Evolutionary conservation across 2,113 vertebrate genomes (phyloP).

Genomic region (Trinectes maculatus): DNA sequence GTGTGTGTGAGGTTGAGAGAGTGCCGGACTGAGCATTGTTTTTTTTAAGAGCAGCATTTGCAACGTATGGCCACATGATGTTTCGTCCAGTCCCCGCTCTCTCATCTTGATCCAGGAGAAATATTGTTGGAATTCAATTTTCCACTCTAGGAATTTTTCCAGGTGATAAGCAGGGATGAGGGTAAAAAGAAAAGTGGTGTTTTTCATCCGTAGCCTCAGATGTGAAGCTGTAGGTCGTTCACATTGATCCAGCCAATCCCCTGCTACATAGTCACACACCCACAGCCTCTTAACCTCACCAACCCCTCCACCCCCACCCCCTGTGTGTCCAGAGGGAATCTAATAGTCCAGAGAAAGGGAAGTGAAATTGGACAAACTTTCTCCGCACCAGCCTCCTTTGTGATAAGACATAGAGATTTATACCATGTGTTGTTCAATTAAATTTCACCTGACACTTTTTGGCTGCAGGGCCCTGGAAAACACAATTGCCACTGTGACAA

Average conservation of each 20-base stretch:
- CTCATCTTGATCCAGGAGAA: constrained; percentile 54
- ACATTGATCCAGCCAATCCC: constrained; percentile 10
- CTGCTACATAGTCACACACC: not conserved
- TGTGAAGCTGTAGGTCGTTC: constrained; percentile 31
- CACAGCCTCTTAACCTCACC: constrained; percentile 33
- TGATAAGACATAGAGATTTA: constrained; percentile 31
- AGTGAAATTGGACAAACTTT: constrained; percentile 23
- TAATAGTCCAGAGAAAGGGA: constrained; percentile 15
- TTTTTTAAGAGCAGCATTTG: constrained; percentile 16
- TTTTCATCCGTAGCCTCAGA: constrained; percentile 43
- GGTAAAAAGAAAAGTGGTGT: constrained; percentile 16
- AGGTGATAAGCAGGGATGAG: constrained; percentile 59
- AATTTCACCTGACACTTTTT: constrained; percentile 35
- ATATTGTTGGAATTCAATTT: constrained; percentile 71
- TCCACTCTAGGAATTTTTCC: constrained; percentile 73
- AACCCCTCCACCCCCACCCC: no score
- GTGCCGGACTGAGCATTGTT: not conserved
- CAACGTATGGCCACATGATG: constrained; percentile 18
- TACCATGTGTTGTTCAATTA: constrained; percentile 23
- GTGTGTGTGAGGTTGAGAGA: constrained; percentile 1
- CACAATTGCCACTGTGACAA: constrained; percentile 29
- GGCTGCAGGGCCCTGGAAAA: constrained; percentile 28
- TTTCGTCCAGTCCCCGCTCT: constrained; percentile 34
- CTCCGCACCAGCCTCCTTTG: constrained; percentile 20
- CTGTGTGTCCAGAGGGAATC: constrained; percentile 38